phyloP scores from a whole-genome alignment of 2,113 vertebrate species.

The Ctenodactylus gundi region DNA sequence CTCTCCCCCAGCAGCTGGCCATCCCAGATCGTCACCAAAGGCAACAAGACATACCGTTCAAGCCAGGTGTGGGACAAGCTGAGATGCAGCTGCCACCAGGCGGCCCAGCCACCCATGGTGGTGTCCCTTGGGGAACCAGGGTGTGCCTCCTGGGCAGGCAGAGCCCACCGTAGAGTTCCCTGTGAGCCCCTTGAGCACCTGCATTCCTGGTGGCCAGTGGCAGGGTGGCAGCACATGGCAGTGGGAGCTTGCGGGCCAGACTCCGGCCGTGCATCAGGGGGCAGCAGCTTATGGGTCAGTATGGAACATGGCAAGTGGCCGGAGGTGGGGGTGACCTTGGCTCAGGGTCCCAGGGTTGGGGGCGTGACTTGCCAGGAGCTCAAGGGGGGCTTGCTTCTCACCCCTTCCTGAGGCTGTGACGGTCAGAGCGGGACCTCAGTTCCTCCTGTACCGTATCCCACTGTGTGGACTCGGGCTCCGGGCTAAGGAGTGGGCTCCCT shows the following conservation, averaged over 20 bases:
- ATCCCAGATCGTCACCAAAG: too few relatives aligned
- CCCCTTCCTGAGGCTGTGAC: background rate
- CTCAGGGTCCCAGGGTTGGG: background rate
- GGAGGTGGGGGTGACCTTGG: background rate
- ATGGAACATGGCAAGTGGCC: too few relatives aligned
- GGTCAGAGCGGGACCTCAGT: fast-evolving
- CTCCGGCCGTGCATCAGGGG: fast-evolving
- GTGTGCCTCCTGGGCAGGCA: background rate
- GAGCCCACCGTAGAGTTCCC: too few relatives aligned
- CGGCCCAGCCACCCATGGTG: too few relatives aligned
- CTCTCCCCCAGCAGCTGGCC: background rate
- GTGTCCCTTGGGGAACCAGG: background rate
- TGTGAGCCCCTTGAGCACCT: background rate
- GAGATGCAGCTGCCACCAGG: background rate
- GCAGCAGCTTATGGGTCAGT: too few relatives aligned
- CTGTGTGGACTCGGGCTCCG: background rate
- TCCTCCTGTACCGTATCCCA: fast-evolving
- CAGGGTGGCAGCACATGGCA: too few relatives aligned
- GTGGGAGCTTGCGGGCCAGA: background rate
- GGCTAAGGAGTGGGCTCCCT: fast-evolving
- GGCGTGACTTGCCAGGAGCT: background rate
- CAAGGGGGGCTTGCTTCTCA: background rate
- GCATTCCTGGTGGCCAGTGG: background rate
- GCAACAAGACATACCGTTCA: fast-evolving
- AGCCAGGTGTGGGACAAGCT: too few relatives aligned